phyloP scores from a whole-genome alignment of 53 echinoderm and acorn worm species.

The Echinometra lucunter region DNA sequence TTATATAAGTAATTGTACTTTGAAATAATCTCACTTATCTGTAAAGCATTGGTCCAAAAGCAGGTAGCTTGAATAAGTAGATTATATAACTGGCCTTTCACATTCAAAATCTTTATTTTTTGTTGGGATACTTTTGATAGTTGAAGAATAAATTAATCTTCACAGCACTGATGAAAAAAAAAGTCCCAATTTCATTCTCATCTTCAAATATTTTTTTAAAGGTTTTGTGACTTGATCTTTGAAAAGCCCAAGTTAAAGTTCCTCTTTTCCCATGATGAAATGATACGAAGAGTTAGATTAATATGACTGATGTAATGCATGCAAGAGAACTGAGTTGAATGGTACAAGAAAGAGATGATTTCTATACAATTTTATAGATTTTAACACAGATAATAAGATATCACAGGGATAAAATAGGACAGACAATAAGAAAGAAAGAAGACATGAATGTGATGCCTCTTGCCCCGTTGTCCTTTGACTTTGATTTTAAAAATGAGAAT shows the following conservation, averaged over 20 bases:
- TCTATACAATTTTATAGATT: neutral
- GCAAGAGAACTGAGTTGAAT: neutral
- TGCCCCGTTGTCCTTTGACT: neutral
- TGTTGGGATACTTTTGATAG: neutral
- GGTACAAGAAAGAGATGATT: neutral
- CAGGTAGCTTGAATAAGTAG: neutral
- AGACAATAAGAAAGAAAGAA: neutral
- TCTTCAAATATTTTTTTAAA: neutral
- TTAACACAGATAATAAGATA: neutral
- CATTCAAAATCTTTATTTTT: neutral
- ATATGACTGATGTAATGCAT: slow-evolving; percentile 36
- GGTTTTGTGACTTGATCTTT: neutral
- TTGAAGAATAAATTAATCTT: neutral
- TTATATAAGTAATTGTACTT: neutral
- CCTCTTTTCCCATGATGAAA: neutral
- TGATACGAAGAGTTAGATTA: neutral
- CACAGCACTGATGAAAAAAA: neutral
- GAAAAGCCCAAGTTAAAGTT: neutral
- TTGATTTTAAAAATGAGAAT: neutral
- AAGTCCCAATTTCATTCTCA: neutral
- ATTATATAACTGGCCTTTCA: neutral
- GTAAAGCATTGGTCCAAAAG: neutral
- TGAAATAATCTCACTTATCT: neutral
- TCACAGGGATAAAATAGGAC: neutral
- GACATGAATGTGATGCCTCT: neutral